Base-by-base conservation (phyloP, 2,113 vertebrate genomes). In the Rhinolophus sinicus region DNA sequence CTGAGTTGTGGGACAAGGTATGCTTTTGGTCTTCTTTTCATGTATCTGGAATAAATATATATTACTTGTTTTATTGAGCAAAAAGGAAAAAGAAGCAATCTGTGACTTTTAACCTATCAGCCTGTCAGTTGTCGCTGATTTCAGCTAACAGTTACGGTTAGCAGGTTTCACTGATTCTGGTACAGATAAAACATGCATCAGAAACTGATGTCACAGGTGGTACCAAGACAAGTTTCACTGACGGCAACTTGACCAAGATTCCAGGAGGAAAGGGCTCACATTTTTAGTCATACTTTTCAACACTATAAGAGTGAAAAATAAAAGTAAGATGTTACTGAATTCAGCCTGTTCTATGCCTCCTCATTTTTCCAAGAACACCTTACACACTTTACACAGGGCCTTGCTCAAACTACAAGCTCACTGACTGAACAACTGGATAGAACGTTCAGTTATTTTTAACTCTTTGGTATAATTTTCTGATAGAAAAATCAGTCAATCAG, bases 1-100 rank as follows among this genome's bases (percentile, higher is more conserved):
- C 65, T 84, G 50, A 67, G n/a, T 75, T 11, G 38, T 65, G 8
- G 6, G 11, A 60, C 28, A 58, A 82, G 19, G 28, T 77, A 83
- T 95, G 8, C 73, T 82, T 93, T 93, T 67, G 93, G 85, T 73
- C 4, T 84, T 92, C 2, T 85, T 93, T 88, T 93, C 88, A 67
- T 93, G 50, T 64, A 62, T 58, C 35, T 88, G 2, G 78, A 95
- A 67, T 77, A 73, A 93, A 72, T 2, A 76, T 26, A 70, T 40
- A 54, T 50, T 81, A 8, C 6, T 90, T 87, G 22, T 86, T 92
- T 75, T 65, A 30, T 16, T 87, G 70, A 90, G 38, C 14, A 24
- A 18, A 70, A 93, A 91, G n/a, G 11, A 9, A 92, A 86, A 92
- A 77, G 16, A 78, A 87, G 35, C 28, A 52, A 3, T 90, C 33